Evolutionary conservation across 2,113 vertebrate genomes (phyloP).

Genomic region (Lycaon pictus): DNA sequence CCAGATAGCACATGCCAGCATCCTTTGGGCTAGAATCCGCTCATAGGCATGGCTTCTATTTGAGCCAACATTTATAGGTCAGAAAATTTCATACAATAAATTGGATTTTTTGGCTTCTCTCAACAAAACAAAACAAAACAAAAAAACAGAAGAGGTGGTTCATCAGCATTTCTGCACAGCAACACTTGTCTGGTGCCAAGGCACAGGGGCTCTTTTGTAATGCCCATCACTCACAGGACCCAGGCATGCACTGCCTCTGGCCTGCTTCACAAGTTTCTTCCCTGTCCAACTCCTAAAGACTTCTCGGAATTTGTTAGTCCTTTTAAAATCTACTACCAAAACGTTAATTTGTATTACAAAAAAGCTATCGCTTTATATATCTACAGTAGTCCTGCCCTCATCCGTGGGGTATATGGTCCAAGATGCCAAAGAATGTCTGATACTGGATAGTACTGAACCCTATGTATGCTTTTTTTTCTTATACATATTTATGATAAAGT

Average conservation of each 20-base stretch:
- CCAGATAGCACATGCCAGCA: neutral
- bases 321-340: neutral
- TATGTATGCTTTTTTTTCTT: neutral
- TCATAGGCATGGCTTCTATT: neutral
- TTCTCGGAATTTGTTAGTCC: neutral
- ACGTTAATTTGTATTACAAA: neutral
- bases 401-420: neutral
- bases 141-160: neutral
- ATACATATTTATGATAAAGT: neutral
- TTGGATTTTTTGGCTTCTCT: neutral
- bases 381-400: neutral
- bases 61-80: neutral
- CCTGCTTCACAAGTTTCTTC: neutral
- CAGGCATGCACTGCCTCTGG: accelerated
- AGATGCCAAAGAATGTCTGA: neutral
- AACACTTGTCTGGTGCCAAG: too few species aligned
- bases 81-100: neutral
- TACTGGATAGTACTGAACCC: neutral
- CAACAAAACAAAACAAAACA: too few species aligned
- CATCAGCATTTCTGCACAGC: neutral
- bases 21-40: neutral
- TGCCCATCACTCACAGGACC: accelerated
- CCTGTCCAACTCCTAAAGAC: neutral
- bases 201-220: neutral
- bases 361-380: neutral